Evolutionary conservation across 2,888 invertebrate species (phyloP).

Genomic region (Epirrhoe alternata): DNA sequence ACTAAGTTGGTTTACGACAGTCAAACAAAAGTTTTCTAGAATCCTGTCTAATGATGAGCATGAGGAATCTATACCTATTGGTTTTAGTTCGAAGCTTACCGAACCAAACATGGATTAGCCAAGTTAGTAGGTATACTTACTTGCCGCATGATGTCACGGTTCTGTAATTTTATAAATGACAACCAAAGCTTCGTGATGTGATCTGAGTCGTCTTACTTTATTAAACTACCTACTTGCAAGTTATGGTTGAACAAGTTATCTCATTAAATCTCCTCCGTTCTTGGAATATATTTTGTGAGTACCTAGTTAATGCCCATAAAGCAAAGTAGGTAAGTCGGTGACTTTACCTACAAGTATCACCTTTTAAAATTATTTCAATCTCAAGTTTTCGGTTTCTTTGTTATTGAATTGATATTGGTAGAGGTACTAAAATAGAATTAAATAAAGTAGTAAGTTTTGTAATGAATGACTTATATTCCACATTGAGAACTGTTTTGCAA

Average conservation of each 20-base stretch:
- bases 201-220: not conserved
- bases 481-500: not conserved
- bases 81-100: not conserved
- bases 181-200: conserved; percentile 1
- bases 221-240: conserved; percentile 1
- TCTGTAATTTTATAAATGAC: conserved; percentile 4
- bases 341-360: not conserved
- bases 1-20: too few relatives aligned
- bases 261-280: conserved; percentile 9
- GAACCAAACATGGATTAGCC: conserved; percentile 1
- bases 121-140: not conserved
- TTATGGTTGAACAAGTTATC: not conserved
- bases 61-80: not conserved
- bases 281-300: conserved; percentile 10
- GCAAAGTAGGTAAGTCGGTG: not conserved
- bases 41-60: not conserved
- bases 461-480: not conserved
- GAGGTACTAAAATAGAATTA: not conserved
- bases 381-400: conserved; percentile 15
- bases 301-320: not conserved
- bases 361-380: not conserved
- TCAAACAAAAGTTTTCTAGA: too few relatives aligned
- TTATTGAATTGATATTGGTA: conserved; percentile 5
- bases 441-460: not conserved
- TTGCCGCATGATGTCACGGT: conserved; percentile 6